phyloP scores from a whole-genome alignment of 2,888 invertebrate genomes.

The Hypsopygia costalis region DNA sequence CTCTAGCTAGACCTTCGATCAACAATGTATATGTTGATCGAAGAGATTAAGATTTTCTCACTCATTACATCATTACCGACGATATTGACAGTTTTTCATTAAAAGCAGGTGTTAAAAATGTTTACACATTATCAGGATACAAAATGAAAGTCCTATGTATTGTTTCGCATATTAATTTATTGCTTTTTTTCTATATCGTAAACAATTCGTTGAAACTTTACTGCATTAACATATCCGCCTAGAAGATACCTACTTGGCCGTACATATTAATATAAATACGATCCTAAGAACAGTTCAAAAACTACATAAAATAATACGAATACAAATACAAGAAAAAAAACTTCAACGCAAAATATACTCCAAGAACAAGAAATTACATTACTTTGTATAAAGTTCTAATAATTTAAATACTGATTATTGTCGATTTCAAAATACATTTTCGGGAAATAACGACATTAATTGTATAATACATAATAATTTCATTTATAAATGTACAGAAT shows the following conservation, averaged over 20 bases:
- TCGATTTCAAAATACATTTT: constrained; percentile 65
- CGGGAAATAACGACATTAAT: constrained; percentile 27
- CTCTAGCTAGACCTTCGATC: no score
- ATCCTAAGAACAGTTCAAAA: constrained; percentile 28
- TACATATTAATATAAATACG: constrained; percentile 22
- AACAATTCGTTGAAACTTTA: constrained; percentile 73
- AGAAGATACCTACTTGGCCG: constrained; percentile 47
- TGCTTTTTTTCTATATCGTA: constrained; percentile 67
- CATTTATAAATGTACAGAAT: constrained; percentile 28
- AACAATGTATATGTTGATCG: no score
- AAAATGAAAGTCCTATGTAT: constrained; percentile 35
- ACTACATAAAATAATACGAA: constrained; percentile 66
- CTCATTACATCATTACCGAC: no score
- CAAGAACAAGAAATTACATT: constrained; percentile 62
- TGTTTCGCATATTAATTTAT: constrained; percentile 59
- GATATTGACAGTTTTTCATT: no score
- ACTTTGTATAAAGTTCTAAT: constrained; percentile 45
- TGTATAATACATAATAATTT: constrained; percentile 29
- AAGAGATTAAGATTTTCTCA: no score
- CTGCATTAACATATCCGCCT: constrained; percentile 28
- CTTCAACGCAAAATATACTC: constrained; percentile 67
- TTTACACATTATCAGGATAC: no score
- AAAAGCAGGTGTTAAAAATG: no score
- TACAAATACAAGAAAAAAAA: constrained; percentile 53
- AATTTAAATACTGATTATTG: constrained; percentile 77